Evolutionary conservation across 2,888 invertebrate genomes (phyloP), one percentile per base, ranked within the genome.

Genomic region (Lasioglossum zephyrum): DNA sequence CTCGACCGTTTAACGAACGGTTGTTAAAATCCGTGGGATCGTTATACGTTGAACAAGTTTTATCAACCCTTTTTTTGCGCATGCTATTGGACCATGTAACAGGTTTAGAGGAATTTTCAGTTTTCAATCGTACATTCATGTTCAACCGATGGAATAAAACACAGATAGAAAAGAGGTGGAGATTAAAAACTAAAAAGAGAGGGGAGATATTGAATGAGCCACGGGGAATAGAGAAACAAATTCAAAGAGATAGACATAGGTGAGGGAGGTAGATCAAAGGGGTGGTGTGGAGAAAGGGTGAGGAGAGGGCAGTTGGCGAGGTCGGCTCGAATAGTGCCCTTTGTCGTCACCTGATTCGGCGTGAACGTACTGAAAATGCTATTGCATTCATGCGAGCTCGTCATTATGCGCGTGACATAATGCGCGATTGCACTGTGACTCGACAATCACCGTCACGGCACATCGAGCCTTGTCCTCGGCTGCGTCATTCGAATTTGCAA

Each of bases 371-470:
- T 84, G 91, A 93, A 91, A 92, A 92, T 92, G 87, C 88, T 81
- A 85, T 70, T 84, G 92, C 92, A 93, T 93, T 93, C 93, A 90
- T 91, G 92, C 88, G 90, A 89, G 85, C 63, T 90, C 88, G 91
- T 93, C 92, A 92, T 93, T 93, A 93, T 92, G 92, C 91, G 88
- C 82, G 90, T 88, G 87, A 91, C 91, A 92, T 93, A 93, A 93
- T 93, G 91, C 87, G 89, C 87, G 85, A 90, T 84, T 91, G 92
- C 91, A 89, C 87, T 88, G 88, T 88, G 89, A 91, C 89, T 91
- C 90, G 88, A 90, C 92, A 92, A 93, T 92, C 93, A 91, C 91
- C 89, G 89, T 86, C 87, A 87, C 89, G 85, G 81, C 82, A 73
- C 78, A 80, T 74, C 89, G 84, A 83, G 18, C 66, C 84, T 77